Percentiles rank a stretch among this genome's conserved stretches.
Conservation (phyloP, 2,888 invertebrate species). For the Hirudinaria manillensis region DNA sequence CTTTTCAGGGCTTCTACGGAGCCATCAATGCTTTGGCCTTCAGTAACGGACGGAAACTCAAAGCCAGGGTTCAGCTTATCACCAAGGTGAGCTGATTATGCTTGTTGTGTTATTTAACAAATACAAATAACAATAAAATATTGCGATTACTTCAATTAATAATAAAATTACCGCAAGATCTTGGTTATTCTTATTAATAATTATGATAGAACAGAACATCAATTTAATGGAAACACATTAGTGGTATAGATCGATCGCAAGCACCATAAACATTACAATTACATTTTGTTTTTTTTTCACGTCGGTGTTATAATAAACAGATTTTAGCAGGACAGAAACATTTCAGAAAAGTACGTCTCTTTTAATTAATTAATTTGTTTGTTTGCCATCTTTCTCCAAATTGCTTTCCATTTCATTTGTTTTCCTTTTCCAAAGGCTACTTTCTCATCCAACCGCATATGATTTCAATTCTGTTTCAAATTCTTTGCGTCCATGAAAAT, state of each 20-base stretch:
- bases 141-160: background rate
- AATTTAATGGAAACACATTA: too few species aligned
- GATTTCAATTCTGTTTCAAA: background rate
- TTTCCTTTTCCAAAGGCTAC: background rate
- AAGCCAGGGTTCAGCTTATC: conserved; percentile 49
- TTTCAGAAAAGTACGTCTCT: background rate
- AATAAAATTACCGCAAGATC: background rate
- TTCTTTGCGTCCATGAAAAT: background rate
- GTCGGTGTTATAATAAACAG: too few species aligned
- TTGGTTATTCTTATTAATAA: background rate
- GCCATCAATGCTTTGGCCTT: conserved; percentile 50
- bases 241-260: too few species aligned
- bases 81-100: conserved; percentile 46
- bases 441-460: background rate
- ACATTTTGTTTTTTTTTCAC: too few species aligned
- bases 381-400: background rate
- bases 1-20: conserved; percentile 48
- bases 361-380: background rate
- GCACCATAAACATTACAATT: too few species aligned
- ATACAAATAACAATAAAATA: background rate
- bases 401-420: background rate
- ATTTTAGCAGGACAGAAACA: conserved; percentile 19
- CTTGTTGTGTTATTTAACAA: background rate
- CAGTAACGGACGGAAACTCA: conserved; percentile 51
- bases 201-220: too few species aligned